Percentiles rank a stretch among this genome's conserved stretches.
phyloP scores from a whole-genome alignment of 1,140 invertebrate genomes.

The Argopecten irradians region DNA sequence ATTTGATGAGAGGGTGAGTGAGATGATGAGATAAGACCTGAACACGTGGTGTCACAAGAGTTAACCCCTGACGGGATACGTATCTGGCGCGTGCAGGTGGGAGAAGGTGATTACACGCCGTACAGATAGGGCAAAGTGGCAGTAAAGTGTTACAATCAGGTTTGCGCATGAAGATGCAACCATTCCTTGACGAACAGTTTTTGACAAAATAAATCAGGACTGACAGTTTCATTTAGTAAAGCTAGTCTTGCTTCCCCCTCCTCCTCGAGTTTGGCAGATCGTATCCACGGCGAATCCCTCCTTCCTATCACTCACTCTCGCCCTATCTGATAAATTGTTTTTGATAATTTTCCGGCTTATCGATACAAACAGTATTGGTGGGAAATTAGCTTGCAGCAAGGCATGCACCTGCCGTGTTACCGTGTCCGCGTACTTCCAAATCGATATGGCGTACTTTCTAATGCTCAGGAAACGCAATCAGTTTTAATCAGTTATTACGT shows the following conservation, averaged over 20 bases:
- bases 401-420: not conserved
- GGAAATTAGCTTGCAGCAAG: slow-evolving; percentile 4
- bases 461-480: not conserved
- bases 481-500: not conserved
- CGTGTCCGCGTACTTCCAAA: not conserved
- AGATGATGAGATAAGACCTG: not conserved
- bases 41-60: slow-evolving; percentile 1
- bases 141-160: slow-evolving; percentile 9
- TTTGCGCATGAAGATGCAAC: not conserved
- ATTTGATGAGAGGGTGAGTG: not conserved
- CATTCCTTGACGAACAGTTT: not conserved
- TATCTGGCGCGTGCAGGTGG: slow-evolving; percentile 3
- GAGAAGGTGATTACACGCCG: not conserved
- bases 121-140: not conserved
- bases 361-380: slow-evolving; percentile 11
- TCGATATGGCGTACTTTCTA: not conserved
- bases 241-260: not conserved
- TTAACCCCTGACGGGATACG: slow-evolving; percentile 2
- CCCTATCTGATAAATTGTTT: slow-evolving; percentile 11
- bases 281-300: not conserved
- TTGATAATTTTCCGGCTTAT: slow-evolving; percentile 16
- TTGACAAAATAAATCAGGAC: slow-evolving; percentile 17
- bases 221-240: not conserved
- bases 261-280: not conserved
- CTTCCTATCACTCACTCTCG: slow-evolving; percentile 18